Conservation (phyloP, 2,797 vertebrate species). For the Tenualosa ilisha region DNA sequence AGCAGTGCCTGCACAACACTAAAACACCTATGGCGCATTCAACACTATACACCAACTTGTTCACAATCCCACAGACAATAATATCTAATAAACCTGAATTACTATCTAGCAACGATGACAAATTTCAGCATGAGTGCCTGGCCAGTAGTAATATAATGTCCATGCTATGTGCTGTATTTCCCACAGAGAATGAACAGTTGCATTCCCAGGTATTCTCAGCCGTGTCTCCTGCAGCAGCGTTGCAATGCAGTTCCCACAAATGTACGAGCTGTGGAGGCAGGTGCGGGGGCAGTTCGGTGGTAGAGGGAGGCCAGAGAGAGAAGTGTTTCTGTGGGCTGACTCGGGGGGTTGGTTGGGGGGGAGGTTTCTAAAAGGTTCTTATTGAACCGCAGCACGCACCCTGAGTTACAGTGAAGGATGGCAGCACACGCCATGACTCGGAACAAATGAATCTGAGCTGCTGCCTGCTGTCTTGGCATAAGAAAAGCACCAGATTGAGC, state of each 20-base stretch:
- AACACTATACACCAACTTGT: neutral
- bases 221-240: neutral
- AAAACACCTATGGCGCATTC: neutral
- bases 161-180: neutral
- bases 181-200: neutral
- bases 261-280: neutral
- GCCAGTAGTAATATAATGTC: neutral
- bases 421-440: neutral
- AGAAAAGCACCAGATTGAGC: neutral
- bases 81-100: neutral
- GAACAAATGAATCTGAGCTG: neutral
- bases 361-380: neutral
- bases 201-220: neutral
- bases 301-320: neutral
- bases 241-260: neutral
- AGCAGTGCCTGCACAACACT: too few relatives aligned
- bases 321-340: neutral
- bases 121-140: neutral
- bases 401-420: slow-evolving; percentile 8
- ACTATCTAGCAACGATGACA: neutral
- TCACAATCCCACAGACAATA: neutral
- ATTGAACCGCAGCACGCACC: slow-evolving; percentile 3
- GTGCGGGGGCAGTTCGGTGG: neutral
- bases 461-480: neutral
- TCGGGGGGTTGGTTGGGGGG: neutral